Conservation (phyloP, 2,113 vertebrate genomes). For the Ammodytes dubius region DNA sequence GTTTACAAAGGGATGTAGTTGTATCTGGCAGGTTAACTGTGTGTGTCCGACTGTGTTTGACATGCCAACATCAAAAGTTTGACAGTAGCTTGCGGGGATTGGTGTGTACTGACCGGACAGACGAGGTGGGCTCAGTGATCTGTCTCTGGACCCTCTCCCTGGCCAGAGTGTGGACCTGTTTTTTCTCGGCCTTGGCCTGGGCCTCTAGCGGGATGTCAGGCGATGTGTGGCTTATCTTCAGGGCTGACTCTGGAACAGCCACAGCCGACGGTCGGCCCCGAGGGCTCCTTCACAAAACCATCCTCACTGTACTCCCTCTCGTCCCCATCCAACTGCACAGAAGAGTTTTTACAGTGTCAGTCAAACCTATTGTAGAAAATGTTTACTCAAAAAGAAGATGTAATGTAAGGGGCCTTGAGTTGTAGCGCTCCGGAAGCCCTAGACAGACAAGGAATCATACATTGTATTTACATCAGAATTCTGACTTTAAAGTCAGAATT, state of each 20-base stretch:
- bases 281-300: constrained; percentile 87
- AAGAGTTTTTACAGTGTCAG: neutral
- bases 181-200: constrained; percentile 88
- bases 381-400: too few relatives aligned
- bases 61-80: constrained; percentile 2
- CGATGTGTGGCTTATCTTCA: constrained; percentile 99
- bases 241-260: constrained; percentile 88
- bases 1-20: neutral
- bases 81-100: neutral
- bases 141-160: constrained; percentile 92
- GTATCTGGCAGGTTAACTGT: neutral
- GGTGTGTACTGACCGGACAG: constrained; percentile 88
- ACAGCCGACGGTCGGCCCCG: constrained; percentile 54
- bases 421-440: too few relatives aligned
- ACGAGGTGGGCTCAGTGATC: constrained; percentile 93
- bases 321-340: constrained; percentile 88
- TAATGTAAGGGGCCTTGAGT: too few relatives aligned
- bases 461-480: too few relatives aligned
- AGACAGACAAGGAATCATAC: too few relatives aligned
- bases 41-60: neutral
- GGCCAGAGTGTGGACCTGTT: constrained; percentile 85
- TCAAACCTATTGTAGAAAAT: neutral
- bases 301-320: constrained; percentile 93
- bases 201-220: constrained; percentile 93
- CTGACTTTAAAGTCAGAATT: too few relatives aligned